These are phyloP conservation scores for Corvus moneduloides DNA, from an alignment of 2,113 vertebrate species.

Conservation along the genomic window DNA sequence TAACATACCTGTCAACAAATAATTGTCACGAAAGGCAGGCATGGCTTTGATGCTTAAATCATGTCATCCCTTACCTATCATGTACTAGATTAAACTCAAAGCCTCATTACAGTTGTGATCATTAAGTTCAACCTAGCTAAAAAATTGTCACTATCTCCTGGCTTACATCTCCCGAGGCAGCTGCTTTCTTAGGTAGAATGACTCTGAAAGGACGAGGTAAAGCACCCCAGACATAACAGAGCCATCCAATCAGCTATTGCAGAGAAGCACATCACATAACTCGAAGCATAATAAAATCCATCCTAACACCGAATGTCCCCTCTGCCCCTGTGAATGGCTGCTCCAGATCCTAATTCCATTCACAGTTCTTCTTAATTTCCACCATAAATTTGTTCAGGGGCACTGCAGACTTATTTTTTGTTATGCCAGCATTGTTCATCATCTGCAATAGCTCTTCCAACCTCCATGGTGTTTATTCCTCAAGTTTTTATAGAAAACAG, in stretches of 20 bases:
- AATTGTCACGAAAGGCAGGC: neutral
- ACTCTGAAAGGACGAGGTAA: neutral
- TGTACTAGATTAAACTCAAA: slow-evolving; percentile 10
- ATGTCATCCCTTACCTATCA: neutral
- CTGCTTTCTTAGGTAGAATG: neutral
- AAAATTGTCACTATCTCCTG: neutral
- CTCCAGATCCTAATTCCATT: neutral
- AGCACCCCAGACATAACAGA: neutral
- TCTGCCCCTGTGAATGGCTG: neutral
- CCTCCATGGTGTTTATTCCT: neutral
- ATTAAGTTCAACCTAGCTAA: slow-evolving; percentile 5
- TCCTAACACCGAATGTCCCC: neutral
- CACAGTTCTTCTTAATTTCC: neutral
- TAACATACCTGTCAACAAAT: neutral
- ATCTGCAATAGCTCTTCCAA: neutral
- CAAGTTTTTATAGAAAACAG: neutral
- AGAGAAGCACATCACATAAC: neutral
- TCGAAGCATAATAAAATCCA: neutral
- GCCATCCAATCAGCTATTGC: neutral
- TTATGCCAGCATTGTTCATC: neutral
- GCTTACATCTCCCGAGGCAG: neutral
- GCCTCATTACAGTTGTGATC: neutral
- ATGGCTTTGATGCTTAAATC: slow-evolving; percentile 9
- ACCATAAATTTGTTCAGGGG: slow-evolving; percentile 3
- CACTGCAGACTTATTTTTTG: neutral